Percentiles rank a stretch among this genome's conserved stretches.
Evolutionary conservation across 2,113 vertebrate genomes (phyloP).

Genomic region (Cygnus buccinator): DNA sequence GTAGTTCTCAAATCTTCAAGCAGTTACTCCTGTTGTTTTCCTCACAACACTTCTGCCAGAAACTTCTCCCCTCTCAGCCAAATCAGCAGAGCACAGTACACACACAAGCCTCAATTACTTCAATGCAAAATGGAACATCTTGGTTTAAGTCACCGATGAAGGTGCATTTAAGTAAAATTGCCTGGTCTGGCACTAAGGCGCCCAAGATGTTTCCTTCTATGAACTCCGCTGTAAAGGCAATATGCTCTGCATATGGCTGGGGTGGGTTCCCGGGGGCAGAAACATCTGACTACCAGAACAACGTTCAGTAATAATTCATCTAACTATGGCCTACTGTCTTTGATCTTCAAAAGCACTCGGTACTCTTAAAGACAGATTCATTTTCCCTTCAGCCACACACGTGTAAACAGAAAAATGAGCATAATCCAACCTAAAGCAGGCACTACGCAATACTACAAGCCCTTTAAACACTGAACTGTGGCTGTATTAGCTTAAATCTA

Average conservation of each 20-base stretch:
- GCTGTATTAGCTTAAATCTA: neutral
- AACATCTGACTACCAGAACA: slow-evolving; percentile 15
- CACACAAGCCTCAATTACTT: neutral
- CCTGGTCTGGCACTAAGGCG: neutral
- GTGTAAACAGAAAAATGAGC: neutral
- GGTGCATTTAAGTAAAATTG: neutral
- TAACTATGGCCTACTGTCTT: neutral
- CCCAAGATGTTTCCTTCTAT: neutral
- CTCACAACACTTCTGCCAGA: neutral
- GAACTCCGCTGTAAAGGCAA: neutral
- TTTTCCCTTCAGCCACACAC: slow-evolving; percentile 9
- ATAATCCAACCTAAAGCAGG: neutral
- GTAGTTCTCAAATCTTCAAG: neutral
- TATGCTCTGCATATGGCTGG: neutral
- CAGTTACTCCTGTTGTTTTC: neutral
- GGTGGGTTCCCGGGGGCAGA: neutral
- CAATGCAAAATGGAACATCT: neutral
- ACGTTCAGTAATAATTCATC: neutral
- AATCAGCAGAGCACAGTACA: neutral
- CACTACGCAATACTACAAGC: neutral
- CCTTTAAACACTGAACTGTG: neutral
- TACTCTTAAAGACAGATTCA: neutral
- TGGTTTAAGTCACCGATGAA: neutral
- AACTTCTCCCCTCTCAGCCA: neutral
- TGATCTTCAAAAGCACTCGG: neutral